These are phyloP conservation scores for Cataglyphis cursor DNA, from an alignment of 2,888 invertebrate species.

Conservation along the genomic window DNA sequence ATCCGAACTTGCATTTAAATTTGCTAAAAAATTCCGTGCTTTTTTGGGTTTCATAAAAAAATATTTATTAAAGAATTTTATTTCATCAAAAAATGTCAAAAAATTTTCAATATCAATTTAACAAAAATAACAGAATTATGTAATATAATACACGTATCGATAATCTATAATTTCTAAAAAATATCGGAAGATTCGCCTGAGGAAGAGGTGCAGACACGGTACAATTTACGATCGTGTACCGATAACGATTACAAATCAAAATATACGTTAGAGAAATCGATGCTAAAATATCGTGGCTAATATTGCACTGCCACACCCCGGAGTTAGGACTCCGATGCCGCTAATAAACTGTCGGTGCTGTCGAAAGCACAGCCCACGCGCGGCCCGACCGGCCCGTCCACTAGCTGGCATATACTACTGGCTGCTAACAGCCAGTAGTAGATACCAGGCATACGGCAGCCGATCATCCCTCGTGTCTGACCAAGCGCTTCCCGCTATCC, in stretches of 20 bases:
- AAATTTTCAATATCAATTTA: not conserved
- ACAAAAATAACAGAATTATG: not conserved
- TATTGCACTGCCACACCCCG: not conserved
- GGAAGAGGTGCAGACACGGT: not conserved
- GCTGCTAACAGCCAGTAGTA: constrained; percentile 27
- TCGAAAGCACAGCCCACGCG: constrained; percentile 32
- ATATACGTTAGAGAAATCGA: constrained; percentile 12
- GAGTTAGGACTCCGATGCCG: constrained; percentile 11
- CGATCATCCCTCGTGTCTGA: constrained; percentile 13
- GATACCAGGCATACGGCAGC: constrained; percentile 25
- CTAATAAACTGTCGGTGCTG: constrained; percentile 45
- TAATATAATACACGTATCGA: not conserved
- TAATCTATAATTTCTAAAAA: not conserved
- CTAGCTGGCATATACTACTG: constrained; percentile 21
- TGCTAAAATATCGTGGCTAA: constrained; percentile 13
- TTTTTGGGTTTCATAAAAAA: not conserved
- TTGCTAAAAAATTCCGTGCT: not conserved
- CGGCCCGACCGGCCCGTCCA: constrained; percentile 11
- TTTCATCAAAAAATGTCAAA: not conserved
- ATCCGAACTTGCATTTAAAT: not conserved
- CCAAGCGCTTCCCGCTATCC: not conserved
- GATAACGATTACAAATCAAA: not conserved
- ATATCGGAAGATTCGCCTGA: not conserved
- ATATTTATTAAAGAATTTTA: not conserved
- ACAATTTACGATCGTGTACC: not conserved